Base-by-base conservation (phyloP, 1,140 invertebrate genomes). In the Drosophila pseudoobscura region DNA sequence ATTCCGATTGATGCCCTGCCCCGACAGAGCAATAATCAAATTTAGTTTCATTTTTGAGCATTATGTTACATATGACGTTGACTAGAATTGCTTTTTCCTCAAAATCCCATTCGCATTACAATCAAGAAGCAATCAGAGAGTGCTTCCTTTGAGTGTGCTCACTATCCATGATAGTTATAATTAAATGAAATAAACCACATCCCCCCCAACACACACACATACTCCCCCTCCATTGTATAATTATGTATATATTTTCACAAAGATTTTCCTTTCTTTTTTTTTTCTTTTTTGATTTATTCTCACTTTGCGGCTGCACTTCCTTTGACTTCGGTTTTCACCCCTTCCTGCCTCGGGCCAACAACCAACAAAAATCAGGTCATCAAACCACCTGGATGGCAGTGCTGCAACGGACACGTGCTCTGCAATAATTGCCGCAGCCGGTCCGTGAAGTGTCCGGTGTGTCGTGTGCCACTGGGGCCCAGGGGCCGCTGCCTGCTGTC, bases 331-430 rank as follows among this genome's bases (percentile, higher is more conserved):
- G 31, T 35, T 9, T 24, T 6, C 6, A n/a, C 13, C 50, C 13
- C 29, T 31, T 31, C 13, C 0, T 1, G 9, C 13, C 6, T 4
- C n/a, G 41, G 29, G 17, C 24, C 35, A 35, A 35, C 31, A 35
- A 22, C 43, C 22, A 31, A 53, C 35, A 57, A 35, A 70, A 75
- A 84, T 59, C 73, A 91, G 90, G 89, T 91, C 57, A 88, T 92
- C 57, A 84, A 91, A 47, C 92, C 92, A 59, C 92, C 92, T 50
- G 90, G 92, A 53, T 91, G 90, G 78, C 92, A 93, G 63, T 93
- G 92, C 78, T 91, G 89, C 79, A 93, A 92, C 57, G 92, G 92
- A 68, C 92, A 92, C 74, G 83, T 92, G 24, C 80, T 92, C 11
- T 92, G 92, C 53, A 90, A 91, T 69, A 89, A 90, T 74, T 92